Base-by-base conservation (phyloP, 2,797 vertebrate species). In the Discoglossus pictus region DNA sequence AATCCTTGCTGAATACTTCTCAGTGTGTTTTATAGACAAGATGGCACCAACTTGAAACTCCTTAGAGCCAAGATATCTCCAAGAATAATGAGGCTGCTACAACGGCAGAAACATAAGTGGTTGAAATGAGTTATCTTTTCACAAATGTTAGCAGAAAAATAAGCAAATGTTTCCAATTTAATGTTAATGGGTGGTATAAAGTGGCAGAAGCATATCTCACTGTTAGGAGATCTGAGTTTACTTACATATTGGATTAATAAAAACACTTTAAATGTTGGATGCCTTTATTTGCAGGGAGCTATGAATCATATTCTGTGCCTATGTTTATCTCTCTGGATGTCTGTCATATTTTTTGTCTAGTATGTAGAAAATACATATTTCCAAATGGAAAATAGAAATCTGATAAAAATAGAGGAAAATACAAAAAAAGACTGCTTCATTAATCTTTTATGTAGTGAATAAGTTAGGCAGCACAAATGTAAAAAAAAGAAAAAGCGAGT, bases 21-120 rank as follows among this genome's bases (percentile, higher is more conserved):
- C 1, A 9, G 21, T 62, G 43, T 67, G n/a, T 61, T 79, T 68
- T 64, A 82, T 75, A 85, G 84, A 85, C 79, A 0, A 82, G 77
- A 80, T 83, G 83, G 82, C 82, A 84, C 82, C 80, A 75, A 17
- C 68, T 66, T 69, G 71, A 82, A 80, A 77, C 73, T 0, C 67
- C 70, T 66, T 50, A 46, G 63, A 80, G 76, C 75, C 69, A 78
- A 81, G 78, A 82, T 81, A 83, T 81, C 76, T 75, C 65, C 50
- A 75, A 74, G 82, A 82, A 73, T 80, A 81, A 82, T 82, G 81
- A 83, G 68, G 74, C 72, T 79, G 44, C 67, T 78, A 61, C 46
- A 79, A 79, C 65, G 68, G 66, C 77, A 78, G 62, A 74, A 9
- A 11, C 43, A 75, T 74, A 80, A 74, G 80, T 73, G 70, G 66